Conservation (phyloP, 2,797 vertebrate genomes). For the Ciconia nigra region DNA sequence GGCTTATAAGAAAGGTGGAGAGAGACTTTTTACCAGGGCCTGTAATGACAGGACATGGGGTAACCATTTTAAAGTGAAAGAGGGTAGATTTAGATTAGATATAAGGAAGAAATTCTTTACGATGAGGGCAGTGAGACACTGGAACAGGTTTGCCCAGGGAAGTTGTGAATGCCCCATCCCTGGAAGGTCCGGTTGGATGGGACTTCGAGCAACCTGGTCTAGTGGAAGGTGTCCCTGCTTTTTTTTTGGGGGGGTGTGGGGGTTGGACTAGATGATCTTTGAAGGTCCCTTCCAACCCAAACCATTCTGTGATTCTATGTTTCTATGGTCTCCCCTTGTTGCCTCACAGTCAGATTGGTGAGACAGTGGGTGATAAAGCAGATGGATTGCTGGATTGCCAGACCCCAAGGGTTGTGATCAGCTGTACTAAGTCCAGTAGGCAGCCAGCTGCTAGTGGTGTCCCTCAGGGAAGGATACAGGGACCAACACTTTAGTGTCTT, state of each 20-base stretch:
- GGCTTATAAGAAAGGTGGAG: background rate
- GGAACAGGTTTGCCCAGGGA: background rate
- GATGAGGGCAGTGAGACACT: background rate
- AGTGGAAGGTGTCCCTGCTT: background rate
- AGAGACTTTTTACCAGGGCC: background rate
- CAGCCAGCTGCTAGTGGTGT: background rate
- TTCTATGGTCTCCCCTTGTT: background rate
- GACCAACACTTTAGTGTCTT: background rate
- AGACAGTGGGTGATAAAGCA: background rate
- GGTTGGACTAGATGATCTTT: background rate
- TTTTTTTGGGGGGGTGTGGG: background rate
- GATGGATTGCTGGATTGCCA: background rate
- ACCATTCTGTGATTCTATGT: background rate
- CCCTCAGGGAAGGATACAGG: background rate
- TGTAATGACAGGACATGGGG: background rate
- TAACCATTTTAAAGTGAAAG: background rate
- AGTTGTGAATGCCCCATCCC: background rate
- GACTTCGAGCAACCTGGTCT: background rate
- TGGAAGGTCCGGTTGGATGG: background rate
- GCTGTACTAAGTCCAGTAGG: background rate
- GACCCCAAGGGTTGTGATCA: background rate
- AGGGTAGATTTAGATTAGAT: background rate
- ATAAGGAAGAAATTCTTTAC: background rate
- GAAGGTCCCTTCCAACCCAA: background rate
- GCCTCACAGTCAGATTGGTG: background rate